Percentiles rank a stretch among this genome's conserved stretches.
Evolutionary conservation across 2,797 vertebrate genomes (phyloP).

Genomic region (Tragelaphus eurycerus): DNA sequence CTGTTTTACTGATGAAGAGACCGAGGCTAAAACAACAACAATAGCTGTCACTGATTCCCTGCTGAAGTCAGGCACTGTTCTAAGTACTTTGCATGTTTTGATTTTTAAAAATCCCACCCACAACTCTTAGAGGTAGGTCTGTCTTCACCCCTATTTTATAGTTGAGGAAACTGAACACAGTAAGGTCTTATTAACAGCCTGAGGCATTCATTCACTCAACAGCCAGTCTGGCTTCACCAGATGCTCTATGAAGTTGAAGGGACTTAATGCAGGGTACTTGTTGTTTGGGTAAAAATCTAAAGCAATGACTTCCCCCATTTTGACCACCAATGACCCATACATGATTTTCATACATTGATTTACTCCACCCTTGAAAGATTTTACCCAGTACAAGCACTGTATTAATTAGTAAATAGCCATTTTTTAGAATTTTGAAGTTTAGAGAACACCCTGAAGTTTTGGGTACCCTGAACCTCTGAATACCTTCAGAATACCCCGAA

Average conservation of each 20-base stretch:
- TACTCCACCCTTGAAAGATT: background rate
- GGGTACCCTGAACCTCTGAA: background rate
- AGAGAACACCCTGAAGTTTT: background rate
- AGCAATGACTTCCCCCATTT: background rate
- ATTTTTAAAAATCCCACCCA: background rate
- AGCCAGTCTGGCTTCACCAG: background rate
- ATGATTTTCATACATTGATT: background rate
- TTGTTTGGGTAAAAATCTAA: background rate
- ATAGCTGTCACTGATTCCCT: background rate
- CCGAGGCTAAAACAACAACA: background rate
- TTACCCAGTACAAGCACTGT: background rate
- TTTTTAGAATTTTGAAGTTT: background rate
- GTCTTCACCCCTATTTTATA: background rate
- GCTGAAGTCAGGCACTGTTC: background rate
- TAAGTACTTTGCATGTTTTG: background rate
- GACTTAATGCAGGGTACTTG: background rate
- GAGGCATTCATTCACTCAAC: background rate
- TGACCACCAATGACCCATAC: background rate
- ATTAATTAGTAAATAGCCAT: background rate
- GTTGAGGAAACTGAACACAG: background rate
- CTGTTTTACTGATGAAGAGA: background rate
- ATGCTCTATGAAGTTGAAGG: background rate
- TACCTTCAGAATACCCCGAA: background rate
- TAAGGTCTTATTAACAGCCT: background rate
- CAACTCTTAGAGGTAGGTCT: background rate